Evolutionary conservation across 53 echinoderm and acorn worm genomes (phyloP).

Genomic region (Stichopus horrens): DNA sequence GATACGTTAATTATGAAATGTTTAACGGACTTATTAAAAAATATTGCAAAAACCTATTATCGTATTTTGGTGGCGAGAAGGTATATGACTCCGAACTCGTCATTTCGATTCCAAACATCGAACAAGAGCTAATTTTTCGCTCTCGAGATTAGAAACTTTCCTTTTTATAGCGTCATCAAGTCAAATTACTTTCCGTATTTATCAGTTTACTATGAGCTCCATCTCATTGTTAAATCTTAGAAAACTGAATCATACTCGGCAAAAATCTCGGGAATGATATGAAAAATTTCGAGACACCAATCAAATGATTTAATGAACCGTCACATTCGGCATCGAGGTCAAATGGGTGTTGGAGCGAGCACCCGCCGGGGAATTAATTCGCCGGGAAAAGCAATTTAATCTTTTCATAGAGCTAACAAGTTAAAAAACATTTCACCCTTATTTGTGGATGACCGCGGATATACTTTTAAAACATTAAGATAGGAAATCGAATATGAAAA

Average conservation of each 20-base stretch:
- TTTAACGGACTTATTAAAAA: no score
- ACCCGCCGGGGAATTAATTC: background rate
- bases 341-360: background rate
- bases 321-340: background rate
- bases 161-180: background rate
- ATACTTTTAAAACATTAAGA: background rate
- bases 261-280: background rate
- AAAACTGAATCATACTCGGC: background rate
- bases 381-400: background rate
- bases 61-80: no score
- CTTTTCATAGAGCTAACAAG: background rate
- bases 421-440: background rate
- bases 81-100: no score
- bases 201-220: background rate
- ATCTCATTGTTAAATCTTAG: background rate
- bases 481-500: background rate
- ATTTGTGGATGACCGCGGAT: background rate
- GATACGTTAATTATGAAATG: no score
- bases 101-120: no score
- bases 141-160: no score
- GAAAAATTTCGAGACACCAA: background rate
- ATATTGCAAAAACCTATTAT: no score
- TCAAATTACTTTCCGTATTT: background rate
- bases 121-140: no score
- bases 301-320: background rate